Conservation (phyloP, 2,113 vertebrate species). For the Stictonetta naevosa region DNA sequence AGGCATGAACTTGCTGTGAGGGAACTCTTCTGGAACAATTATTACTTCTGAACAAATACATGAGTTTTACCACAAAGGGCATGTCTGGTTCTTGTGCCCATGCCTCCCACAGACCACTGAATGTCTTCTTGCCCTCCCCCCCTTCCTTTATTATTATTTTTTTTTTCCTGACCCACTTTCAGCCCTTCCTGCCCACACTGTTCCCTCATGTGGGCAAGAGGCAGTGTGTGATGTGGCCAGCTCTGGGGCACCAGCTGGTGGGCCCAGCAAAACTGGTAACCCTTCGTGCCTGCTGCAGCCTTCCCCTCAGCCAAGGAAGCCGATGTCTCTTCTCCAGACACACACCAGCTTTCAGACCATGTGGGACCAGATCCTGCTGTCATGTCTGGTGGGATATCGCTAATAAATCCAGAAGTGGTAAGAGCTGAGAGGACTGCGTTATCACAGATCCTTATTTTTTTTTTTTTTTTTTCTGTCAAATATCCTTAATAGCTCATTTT, state of each 20-base stretch:
- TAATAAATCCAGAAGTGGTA: not conserved
- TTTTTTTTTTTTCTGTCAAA: not conserved
- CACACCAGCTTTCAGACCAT: not conserved
- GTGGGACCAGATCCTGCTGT: not conserved
- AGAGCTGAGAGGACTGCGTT: rapidly evolving
- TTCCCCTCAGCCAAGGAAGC: not conserved
- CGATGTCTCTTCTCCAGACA: not conserved
- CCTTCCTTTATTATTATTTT: too few species aligned
- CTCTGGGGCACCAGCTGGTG: not conserved
- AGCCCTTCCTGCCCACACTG: not conserved
- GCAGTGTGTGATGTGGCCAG: not conserved
- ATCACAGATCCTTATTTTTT: not conserved
- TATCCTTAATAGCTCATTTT: not conserved
- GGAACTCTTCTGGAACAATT: not conserved
- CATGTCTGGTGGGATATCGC: not conserved
- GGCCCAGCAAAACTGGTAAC: not conserved
- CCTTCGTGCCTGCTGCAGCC: not conserved
- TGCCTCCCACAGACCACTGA: not conserved
- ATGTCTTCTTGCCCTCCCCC: not conserved
- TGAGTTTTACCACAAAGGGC: not conserved
- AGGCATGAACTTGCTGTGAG: not conserved
- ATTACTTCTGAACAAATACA: not conserved
- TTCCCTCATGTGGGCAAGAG: not conserved
- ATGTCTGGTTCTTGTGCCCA: not conserved
- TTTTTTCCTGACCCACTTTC: not conserved